Evolutionary conservation across 2,797 vertebrate genomes (phyloP), one percentile per base, ranked within the genome.

Genomic region (Lagodon rhomboides): DNA sequence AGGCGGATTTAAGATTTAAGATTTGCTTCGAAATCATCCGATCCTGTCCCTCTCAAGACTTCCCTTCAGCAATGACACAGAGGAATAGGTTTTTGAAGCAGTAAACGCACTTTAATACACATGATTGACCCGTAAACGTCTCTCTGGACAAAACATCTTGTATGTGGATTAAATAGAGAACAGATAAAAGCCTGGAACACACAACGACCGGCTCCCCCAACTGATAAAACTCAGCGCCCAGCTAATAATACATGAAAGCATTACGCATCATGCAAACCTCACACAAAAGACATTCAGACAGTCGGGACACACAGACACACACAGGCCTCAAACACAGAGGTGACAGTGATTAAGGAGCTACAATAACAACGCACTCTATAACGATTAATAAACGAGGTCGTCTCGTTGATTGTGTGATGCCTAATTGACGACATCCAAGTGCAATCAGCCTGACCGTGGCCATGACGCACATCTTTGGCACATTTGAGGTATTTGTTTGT

Each of bases 141-240:
- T 93, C 91, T 95, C 89, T 94, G 88, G 89, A 95, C 94, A 93
- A 91, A 88, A 90, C 92, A 92, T 82, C 67, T 55, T 90, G 88
- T 81, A 53, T 92, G 95, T 86, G 92, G 94, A 95, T 96, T 97
- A 87, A 89, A 89, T 90, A 88, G 93, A 81, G 91, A 95, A 96
- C 92, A 93, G 89, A 84, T 89, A 95, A 91, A 94, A 92, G 91
- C 93, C 80, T 75, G 67, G 62, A 72, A 86, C 83, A 87, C 11
- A 73, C 50, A 60, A 44, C 12, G 85, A 74, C 77, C 64, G 13
- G 54, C 68, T 66, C 65, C 49, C 49, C 77, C 77, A 95, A 97
- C 97, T 98, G 97, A 98, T 97, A 98, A 96, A 98, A 98, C 97
- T 99, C 98, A 98, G 97, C 95, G 90, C 91, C 94, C 88, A 85